Percentiles rank a stretch among this genome's conserved stretches.
These are phyloP conservation scores for Centropus unirufus DNA, from an alignment of 2,113 vertebrate species.

Conservation along the genomic window DNA sequence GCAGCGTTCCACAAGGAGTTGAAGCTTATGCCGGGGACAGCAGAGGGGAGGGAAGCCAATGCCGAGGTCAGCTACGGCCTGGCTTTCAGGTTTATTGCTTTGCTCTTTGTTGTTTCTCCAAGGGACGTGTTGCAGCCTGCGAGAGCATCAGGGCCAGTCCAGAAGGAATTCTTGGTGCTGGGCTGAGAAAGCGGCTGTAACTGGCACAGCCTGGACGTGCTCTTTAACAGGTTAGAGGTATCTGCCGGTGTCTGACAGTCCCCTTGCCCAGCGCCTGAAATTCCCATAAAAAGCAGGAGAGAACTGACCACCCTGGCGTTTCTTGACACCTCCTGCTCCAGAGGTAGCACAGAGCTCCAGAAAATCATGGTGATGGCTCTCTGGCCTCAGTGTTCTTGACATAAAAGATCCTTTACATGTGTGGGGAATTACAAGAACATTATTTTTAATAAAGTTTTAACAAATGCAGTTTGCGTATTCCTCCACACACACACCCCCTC, in stretches of 20 bases:
- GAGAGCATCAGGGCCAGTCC: background rate
- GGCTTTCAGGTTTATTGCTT: background rate
- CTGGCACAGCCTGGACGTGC: background rate
- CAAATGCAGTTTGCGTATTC: background rate
- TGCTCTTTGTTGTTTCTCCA: background rate
- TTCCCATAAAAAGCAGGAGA: background rate
- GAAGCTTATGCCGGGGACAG: background rate
- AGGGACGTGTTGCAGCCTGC: background rate
- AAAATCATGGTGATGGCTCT: background rate
- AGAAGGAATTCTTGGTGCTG: background rate
- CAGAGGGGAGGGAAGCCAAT: background rate
- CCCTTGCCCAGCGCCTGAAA: background rate
- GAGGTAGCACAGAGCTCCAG: background rate
- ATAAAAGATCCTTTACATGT: background rate
- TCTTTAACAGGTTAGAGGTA: background rate
- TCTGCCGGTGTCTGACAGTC: background rate
- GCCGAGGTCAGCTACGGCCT: background rate
- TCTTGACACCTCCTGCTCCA: background rate
- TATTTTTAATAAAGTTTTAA: background rate
- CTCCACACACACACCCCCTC: background rate
- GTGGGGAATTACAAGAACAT: background rate
- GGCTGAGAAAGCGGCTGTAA: background rate
- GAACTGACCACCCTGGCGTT: background rate
- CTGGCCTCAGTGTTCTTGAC: background rate
- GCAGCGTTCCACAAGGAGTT: background rate